Evolutionary conservation across 2,797 vertebrate genomes (phyloP), one percentile per base, ranked within the genome.

Genomic region (Capromys pilorides): DNA sequence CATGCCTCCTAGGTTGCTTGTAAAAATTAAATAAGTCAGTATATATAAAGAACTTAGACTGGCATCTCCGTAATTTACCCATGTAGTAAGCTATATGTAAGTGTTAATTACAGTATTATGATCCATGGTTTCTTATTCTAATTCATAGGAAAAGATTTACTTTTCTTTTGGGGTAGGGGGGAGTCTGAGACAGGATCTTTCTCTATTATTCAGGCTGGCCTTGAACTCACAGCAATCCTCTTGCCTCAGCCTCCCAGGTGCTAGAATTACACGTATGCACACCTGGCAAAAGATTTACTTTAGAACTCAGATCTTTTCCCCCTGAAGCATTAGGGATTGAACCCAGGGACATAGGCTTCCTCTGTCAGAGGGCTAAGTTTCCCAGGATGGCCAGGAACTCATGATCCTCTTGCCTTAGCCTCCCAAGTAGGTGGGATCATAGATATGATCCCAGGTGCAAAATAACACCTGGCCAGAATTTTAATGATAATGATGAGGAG

Each of bases 1-100:
- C n/a, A 61, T 78, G 84, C 7, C 45, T 66, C 19, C 64, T 14
- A 91, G 28, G 28, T 64, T 93, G 62, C 6, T 67, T 83, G 7
- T 79, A 61, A 88, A 94, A 28, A 67, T 88, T 93, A 85, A 92
- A 59, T 84, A 10, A 94, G 49, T 59, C 93, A 67, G 79, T 64
- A 81, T n/a, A 90, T 22, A 64, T 75, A 80, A 86, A 90, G 54
- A 95, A 93, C 10, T 91, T 78, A 92, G 33, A 78, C 39, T 86
- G 91, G 71, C 7, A 94, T 14, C n/a, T 45, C 33, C 14, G 24
- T 45, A 75, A 75, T 24, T 21, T n/a, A 41, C 36, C 69, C 36
- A 88, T 82, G 71, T 49, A 87, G 7, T 83, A 92, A 95, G 33
- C 61, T 86, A 86, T 59, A 88, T 73, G 77, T 33, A 88, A 66